Evolutionary conservation across 2,797 vertebrate species (phyloP), one percentile per base, ranked within the genome.

Genomic region (Rhodeus uyekii): DNA sequence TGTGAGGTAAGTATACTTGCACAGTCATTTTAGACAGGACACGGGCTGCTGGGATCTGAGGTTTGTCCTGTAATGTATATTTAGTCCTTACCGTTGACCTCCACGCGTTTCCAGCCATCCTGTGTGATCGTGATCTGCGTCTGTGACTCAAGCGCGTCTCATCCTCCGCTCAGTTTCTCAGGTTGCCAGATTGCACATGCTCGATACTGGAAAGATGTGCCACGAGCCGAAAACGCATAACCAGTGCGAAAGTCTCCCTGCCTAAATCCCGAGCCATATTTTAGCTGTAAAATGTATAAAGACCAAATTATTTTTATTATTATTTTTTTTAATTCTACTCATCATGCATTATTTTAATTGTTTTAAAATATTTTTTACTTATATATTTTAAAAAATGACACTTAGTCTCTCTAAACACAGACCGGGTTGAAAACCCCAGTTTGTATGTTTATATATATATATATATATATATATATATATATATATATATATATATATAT

Each of bases 71-170:
- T 29, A 19, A 12, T 8, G 6, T n/a, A n/a, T n/a, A n/a, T n/a
- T n/a, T 0, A 64, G 13, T 82, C 83, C 94, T 87, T 92, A 96
- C 95, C 93, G 94, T 91, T 92, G 93, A 93, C 92, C 94, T 95
- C 94, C 93, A 95, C 16, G 85, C 87, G 48, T 87, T 92, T 34
- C 94, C 93, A 87, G 94, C 93, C 93, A 96, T 95, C 81, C 84
- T 93, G 68, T 29, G 5, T 64, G 73, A 39, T 44, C 36, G 53
- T 46, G 67, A 78, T 27, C 38, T 38, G 65, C 24, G 69, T 48
- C 38, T 82, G 42, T 27, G 39, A 67, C 60, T 46, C n/a, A 58
- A 24, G 48, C 78, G 64, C 29, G 36, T 78, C 64, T 68, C 84
- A 80, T 44, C 64, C n/a, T 68, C 80, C 27, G 14, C 67, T 65